Percentiles rank a stretch among this genome's conserved stretches.
phyloP scores from a whole-genome alignment of 2,113 vertebrate species.

The Caranx melampygus region DNA sequence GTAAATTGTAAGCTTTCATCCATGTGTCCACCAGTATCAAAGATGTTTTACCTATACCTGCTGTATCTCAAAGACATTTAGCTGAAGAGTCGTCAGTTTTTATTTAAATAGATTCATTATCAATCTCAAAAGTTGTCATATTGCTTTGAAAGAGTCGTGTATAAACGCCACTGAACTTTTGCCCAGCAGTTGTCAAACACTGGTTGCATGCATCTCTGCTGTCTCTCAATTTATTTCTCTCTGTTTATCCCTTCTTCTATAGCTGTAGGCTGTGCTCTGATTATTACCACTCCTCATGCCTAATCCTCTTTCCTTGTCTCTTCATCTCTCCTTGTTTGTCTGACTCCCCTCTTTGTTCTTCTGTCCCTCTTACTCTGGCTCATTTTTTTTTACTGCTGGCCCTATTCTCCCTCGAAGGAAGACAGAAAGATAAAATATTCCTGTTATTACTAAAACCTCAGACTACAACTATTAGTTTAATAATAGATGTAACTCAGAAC shows the following conservation, averaged over 20 bases:
- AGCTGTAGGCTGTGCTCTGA: slow-evolving; percentile 40
- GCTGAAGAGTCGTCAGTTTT: neutral
- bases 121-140: neutral
- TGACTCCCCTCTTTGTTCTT: slow-evolving; percentile 14
- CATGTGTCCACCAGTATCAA: neutral
- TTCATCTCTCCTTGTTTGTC: slow-evolving; percentile 26
- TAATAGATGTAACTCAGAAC: slow-evolving; percentile 27
- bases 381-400: slow-evolving; percentile 20
- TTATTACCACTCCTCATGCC: slow-evolving; percentile 31
- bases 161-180: neutral
- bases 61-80: neutral
- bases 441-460: slow-evolving; percentile 23
- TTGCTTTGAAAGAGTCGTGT: neutral
- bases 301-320: slow-evolving; percentile 50
- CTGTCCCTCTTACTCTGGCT: slow-evolving; percentile 5
- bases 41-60: too few relatives aligned
- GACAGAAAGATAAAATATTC: slow-evolving; percentile 28
- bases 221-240: slow-evolving; percentile 10
- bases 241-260: slow-evolving; percentile 20
- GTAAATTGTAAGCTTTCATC: neutral
- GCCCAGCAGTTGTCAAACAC: slow-evolving; percentile 23
- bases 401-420: slow-evolving; percentile 4
- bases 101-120: neutral
- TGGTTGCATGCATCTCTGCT: neutral
- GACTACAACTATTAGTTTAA: slow-evolving; percentile 26